phyloP scores from a whole-genome alignment of 2,797 vertebrate species.

The Morus bassanus region DNA sequence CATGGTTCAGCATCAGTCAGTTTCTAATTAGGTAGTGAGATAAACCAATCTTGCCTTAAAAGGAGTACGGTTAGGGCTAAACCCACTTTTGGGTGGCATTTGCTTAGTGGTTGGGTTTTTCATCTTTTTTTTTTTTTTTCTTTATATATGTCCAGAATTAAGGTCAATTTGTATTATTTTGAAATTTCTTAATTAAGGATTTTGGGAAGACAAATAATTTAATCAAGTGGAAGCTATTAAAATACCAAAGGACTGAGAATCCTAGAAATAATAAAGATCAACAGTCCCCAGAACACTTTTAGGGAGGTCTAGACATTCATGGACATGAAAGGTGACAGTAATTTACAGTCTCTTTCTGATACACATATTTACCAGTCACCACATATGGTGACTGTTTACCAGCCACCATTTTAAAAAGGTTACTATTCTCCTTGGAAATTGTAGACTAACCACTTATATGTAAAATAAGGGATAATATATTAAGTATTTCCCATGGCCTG shows the following conservation, averaged over 20 bases:
- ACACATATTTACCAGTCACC: neutral
- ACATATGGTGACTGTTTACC: neutral
- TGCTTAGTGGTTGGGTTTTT: neutral
- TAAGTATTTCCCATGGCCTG: neutral
- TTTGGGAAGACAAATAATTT: neutral
- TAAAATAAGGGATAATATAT: neutral
- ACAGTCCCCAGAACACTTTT: neutral
- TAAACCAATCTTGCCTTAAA: neutral
- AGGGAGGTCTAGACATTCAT: neutral
- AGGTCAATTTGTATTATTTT: neutral
- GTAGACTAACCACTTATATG: neutral
- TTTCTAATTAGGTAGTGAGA: neutral
- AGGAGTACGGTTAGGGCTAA: neutral
- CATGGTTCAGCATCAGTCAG: neutral
- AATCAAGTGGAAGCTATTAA: neutral
- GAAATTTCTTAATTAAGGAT: neutral
- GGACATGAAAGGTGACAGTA: neutral
- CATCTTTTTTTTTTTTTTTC: too few relatives aligned
- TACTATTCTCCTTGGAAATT: neutral
- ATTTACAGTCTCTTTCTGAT: neutral
- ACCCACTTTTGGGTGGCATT: neutral
- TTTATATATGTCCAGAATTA: neutral
- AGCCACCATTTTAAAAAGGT: neutral
- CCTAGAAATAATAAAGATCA: neutral
- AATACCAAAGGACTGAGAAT: neutral